Evolutionary conservation across 2,888 invertebrate species (phyloP), one percentile per base, ranked within the genome.

Genomic region (Ariolimax columbianus): DNA sequence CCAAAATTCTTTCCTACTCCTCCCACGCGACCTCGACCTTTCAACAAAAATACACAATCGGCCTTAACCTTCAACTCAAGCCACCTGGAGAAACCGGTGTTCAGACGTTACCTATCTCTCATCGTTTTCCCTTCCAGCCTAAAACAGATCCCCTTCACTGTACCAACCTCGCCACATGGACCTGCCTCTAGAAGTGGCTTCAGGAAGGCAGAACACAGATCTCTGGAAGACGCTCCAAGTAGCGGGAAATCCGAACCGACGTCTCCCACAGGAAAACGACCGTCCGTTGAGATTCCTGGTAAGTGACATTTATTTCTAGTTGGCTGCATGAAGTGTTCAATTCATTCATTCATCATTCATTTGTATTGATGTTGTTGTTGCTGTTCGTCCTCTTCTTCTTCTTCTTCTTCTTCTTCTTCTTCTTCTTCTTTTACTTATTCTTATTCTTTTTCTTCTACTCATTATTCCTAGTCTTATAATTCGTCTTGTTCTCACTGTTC

Each of bases 71-170:
- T 81, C 33, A 51, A 81, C 59, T 33, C 81, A 0, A 81, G 30
- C 72, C 72, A 51, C 1, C 47, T 33, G 43, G 83, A 83, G 14
- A 63, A 51, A n/a, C 85, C 85, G 17, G 85, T 85, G 26, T 83
- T 91, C 36, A 86, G 89, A 72, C 88, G 90, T 19, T 90, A 90
- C 86, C 88, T 90, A 73, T 91, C 91, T 83, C 86, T 93, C 55
- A 90, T 92, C 75, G 89, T 93, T 63, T 90, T 92, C 85, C 93
- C 92, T 89, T 92, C 89, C 90, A 93, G 92, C 86, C 89, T 92
- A 89, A 91, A 92, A 84, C 92, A 91, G 84, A 93, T 93, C 55
- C 93, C 93, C 43, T 93, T 93, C 88, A 93, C 93, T 30, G 93
- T 93, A 83, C 93, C 93, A 75, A 40, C 83, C 43, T 89, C 89